These are phyloP conservation scores for Anguilla pacifica DNA, from an alignment of 2,797 vertebrate genomes.

Conservation along the genomic window DNA sequence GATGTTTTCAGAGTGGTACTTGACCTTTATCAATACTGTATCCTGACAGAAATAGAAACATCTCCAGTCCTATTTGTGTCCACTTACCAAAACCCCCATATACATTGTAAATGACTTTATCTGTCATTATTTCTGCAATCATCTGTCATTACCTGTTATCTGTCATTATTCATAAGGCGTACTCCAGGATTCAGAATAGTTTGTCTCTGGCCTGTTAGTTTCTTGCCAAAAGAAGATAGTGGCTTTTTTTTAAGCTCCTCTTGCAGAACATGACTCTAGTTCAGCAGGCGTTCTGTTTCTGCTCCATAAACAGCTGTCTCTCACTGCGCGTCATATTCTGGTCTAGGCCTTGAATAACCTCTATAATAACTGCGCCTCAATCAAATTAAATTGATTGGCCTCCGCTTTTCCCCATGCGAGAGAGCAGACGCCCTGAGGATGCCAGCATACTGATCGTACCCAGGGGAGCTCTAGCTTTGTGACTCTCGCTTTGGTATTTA, in stretches of 20 bases:
- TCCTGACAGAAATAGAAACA: background rate
- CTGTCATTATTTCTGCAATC: slow-evolving; percentile 22
- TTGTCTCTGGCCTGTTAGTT: background rate
- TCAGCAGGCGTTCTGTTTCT: slow-evolving; percentile 15
- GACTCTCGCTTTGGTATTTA: background rate
- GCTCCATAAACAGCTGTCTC: slow-evolving; percentile 4
- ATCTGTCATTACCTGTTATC: slow-evolving; percentile 34
- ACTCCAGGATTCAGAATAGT: background rate
- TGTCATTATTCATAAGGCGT: slow-evolving; percentile 25
- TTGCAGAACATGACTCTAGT: background rate
- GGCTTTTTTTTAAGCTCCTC: background rate
- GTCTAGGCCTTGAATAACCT: slow-evolving; percentile 8
- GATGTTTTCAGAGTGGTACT: slow-evolving; percentile 12
- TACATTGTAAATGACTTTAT: slow-evolving; percentile 37
- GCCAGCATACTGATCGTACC: background rate
- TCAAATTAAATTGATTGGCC: background rate
- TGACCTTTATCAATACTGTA: slow-evolving; percentile 30
- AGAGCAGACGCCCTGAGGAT: background rate
- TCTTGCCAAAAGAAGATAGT: background rate
- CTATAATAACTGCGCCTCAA: background rate
- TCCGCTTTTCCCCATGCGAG: background rate
- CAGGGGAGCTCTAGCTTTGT: background rate
- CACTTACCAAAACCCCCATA: slow-evolving; percentile 23
- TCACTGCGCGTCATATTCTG: background rate
- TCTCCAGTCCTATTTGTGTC: background rate